phyloP scores from a whole-genome alignment of 2,888 invertebrate species.

The Dioctria linearis region DNA sequence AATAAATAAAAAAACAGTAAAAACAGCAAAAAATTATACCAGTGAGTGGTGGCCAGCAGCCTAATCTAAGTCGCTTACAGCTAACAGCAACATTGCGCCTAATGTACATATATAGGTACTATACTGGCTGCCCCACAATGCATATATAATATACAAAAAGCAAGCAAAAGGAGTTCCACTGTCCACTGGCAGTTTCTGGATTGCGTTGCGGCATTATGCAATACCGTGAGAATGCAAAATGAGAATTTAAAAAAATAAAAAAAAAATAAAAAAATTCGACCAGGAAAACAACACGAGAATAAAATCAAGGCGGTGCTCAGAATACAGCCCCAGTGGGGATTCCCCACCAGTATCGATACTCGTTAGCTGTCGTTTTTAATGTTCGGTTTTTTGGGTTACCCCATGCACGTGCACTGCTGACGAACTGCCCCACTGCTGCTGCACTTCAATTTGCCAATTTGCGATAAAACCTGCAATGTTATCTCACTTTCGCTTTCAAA shows the following conservation, averaged over 20 bases:
- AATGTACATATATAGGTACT: no score
- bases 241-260: slow-evolving; percentile 38
- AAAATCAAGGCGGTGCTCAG: slow-evolving; percentile 33
- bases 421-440: slow-evolving; percentile 20
- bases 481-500: slow-evolving; percentile 49
- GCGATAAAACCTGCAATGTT: slow-evolving; percentile 23
- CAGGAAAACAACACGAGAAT: slow-evolving; percentile 38
- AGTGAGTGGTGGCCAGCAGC: no score
- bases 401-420: background rate
- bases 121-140: no score
- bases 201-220: slow-evolving; percentile 27
- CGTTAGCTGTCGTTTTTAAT: background rate
- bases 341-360: background rate
- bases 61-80: no score
- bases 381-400: background rate
- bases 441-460: slow-evolving; percentile 22
- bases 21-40: no score
- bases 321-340: slow-evolving; percentile 12
- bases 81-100: no score
- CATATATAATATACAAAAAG: no score
- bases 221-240: slow-evolving; percentile 48
- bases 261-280: slow-evolving; percentile 23
- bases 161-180: no score
- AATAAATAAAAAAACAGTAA: no score
- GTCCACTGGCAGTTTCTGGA: no score